Evolutionary conservation across 2,888 invertebrate species (phyloP).

Genomic region (Itoplectis maculator): DNA sequence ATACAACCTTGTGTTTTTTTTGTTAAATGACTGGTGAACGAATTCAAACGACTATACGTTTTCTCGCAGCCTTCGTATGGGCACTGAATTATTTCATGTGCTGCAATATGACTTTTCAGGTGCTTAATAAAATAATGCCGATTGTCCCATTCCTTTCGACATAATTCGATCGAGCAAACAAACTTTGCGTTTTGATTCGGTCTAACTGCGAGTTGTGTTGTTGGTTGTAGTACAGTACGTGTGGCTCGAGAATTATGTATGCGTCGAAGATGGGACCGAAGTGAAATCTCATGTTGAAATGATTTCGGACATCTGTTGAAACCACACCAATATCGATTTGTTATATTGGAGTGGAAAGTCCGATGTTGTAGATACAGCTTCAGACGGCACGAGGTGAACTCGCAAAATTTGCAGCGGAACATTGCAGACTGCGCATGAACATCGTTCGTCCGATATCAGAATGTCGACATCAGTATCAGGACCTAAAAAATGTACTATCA

Average conservation of each 20-base stretch:
- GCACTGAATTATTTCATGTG: slow-evolving; percentile 5
- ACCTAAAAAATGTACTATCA: not conserved
- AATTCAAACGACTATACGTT: slow-evolving; percentile 23
- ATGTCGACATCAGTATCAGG: not conserved
- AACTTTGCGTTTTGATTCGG: slow-evolving; percentile 21
- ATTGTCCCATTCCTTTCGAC: slow-evolving; percentile 17
- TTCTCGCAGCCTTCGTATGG: slow-evolving; percentile 13
- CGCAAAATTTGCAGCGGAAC: slow-evolving; percentile 29
- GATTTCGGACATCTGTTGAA: slow-evolving; percentile 29
- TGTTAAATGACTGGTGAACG: slow-evolving; percentile 30
- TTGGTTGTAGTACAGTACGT: slow-evolving; percentile 6
- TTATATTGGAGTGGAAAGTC: slow-evolving; percentile 25
- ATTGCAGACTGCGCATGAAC: not conserved
- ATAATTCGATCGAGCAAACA: slow-evolving; percentile 21
- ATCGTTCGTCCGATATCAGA: too few species aligned
- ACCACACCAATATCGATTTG: slow-evolving; percentile 27
- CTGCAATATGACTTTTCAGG: slow-evolving; percentile 24
- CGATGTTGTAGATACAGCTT: slow-evolving; percentile 27
- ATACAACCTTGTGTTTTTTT: slow-evolving; percentile 15
- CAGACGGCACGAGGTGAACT: slow-evolving; percentile 2
- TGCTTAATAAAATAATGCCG: slow-evolving; percentile 20
- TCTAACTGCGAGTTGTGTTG: not conserved
- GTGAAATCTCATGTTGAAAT: slow-evolving; percentile 20
- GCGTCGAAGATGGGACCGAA: slow-evolving; percentile 30
- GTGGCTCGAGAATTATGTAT: slow-evolving; percentile 1